Base-by-base conservation (phyloP, 2,113 vertebrate genomes). In the Delphinapterus leucas region DNA sequence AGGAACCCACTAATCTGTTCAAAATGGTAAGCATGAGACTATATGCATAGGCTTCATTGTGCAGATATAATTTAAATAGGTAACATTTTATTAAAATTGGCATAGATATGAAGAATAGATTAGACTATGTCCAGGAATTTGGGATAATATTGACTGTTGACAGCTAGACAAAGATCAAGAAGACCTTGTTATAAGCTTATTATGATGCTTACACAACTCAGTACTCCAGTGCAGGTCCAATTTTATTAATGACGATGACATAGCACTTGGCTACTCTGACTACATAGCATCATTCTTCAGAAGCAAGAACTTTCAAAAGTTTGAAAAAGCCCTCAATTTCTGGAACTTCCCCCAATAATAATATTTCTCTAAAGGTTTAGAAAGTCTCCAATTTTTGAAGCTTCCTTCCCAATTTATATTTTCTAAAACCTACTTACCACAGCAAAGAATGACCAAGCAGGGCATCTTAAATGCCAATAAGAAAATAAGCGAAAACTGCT, bases 41-140 rank as follows among this genome's bases (percentile, higher is more conserved):
- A 96, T 18, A 81, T 58, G 70, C 6, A 87, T 36, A 76, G 38
- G 31, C 90, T 93, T 88, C 71, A 68, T 47, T 79, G 10, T 73
- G 38, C 3, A 90, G 71, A 82, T 85, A 74, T 58, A 65, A 97
- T 82, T 96, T 90, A 93, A 96, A 74, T 26, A 95, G 49, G 49
- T 41, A 88, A 61, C 6, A 79, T 58, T 80, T 89, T 47, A 70
- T 36, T 92, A 95, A 96, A 97, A 87, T 77, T 91, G 73, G 38
- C 21, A 93, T 14, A 61, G 44, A 93, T 94, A 81, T 68, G 12
- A 74, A 90, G 61, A 76, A 47, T 25, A 93, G 79, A 90, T 89
- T 47, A 95, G 41, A 58, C 11, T 33, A 17, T 41, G n/a, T n/a
- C 18, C n/a, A 93, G 31, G 26, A 96, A 94, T 36, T 65, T 23